phyloP scores from a whole-genome alignment of 2,888 invertebrate species.

The Diadromus collaris region DNA sequence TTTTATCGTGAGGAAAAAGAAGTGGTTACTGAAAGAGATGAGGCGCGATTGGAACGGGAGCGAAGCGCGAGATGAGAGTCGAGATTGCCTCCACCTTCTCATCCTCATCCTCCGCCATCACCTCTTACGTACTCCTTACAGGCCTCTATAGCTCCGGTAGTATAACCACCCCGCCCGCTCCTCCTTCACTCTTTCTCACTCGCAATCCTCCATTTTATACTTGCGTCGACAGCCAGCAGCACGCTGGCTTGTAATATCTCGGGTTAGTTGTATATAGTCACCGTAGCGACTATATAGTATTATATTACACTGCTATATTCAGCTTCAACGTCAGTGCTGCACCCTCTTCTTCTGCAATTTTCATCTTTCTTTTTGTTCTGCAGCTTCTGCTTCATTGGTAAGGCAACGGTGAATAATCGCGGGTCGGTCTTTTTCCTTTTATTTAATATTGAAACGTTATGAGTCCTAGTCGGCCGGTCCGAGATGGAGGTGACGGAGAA shows the following conservation, averaged over 20 bases:
- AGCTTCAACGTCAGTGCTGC: slow-evolving; percentile 28
- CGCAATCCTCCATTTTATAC: slow-evolving; percentile 56
- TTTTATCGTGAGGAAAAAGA: slow-evolving; percentile 60
- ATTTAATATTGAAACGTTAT: neutral
- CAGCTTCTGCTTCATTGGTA: neutral
- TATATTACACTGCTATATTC: slow-evolving; percentile 34
- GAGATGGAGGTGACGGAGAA: neutral
- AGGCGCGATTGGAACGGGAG: slow-evolving; percentile 67
- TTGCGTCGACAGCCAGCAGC: slow-evolving; percentile 42
- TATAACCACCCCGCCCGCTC: slow-evolving; percentile 34
- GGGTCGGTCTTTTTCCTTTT: neutral
- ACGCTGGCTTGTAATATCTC: slow-evolving; percentile 51
- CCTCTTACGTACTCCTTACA: slow-evolving; percentile 55
- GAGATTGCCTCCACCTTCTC: slow-evolving; percentile 67
- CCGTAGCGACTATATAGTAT: slow-evolving; percentile 12
- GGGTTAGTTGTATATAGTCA: slow-evolving; percentile 29
- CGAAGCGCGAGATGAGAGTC: slow-evolving; percentile 70
- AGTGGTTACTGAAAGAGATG: slow-evolving; percentile 60
- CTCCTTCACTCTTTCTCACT: slow-evolving; percentile 46
- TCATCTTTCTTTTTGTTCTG: neutral
- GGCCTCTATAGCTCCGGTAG: slow-evolving; percentile 33
- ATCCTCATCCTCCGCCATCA: slow-evolving; percentile 60
- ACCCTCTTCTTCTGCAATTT: slow-evolving; percentile 13
- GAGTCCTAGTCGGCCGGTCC: neutral
- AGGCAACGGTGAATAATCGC: slow-evolving; percentile 5